These are phyloP conservation scores for Zenarchopterus dispar DNA, from an alignment of 2,797 vertebrate genomes.

Conservation along the genomic window DNA sequence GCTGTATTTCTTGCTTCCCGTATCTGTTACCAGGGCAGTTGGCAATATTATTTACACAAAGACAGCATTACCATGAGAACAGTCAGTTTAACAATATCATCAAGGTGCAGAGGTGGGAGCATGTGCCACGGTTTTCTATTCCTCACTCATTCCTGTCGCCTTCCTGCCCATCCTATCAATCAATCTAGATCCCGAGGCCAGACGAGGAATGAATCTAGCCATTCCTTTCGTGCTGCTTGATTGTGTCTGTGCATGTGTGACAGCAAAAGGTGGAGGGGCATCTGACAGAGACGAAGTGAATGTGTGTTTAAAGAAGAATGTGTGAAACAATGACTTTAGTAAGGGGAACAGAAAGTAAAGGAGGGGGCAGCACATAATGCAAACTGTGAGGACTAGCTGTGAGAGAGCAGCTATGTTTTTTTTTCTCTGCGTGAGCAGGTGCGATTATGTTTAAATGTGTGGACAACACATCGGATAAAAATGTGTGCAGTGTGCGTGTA, in stretches of 20 bases:
- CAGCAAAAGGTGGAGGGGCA: slow-evolving; percentile 1
- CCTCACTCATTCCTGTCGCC: slow-evolving; percentile 61
- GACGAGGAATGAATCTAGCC: slow-evolving; percentile 67
- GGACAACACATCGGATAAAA: slow-evolving; percentile 10
- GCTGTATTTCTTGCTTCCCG: slow-evolving; percentile 5
- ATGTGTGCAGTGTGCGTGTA: slow-evolving; percentile 1
- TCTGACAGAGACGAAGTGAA: slow-evolving; percentile 41
- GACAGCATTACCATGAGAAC: slow-evolving; percentile 53
- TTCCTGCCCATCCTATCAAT: slow-evolving; percentile 65
- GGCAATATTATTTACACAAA: slow-evolving; percentile 44
- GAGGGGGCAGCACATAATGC: slow-evolving; percentile 18
- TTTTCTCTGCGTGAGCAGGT: slow-evolving; percentile 5
- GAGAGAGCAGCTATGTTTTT: not conserved
- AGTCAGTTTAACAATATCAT: slow-evolving; percentile 65
- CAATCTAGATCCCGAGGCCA: slow-evolving; percentile 64
- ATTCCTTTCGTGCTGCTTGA: slow-evolving; percentile 50
- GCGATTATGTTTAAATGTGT: slow-evolving; percentile 11
- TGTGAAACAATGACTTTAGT: slow-evolving; percentile 35
- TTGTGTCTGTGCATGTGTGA: slow-evolving; percentile 22
- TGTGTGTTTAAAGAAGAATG: slow-evolving; percentile 56
- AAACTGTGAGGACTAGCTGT: slow-evolving; percentile 19
- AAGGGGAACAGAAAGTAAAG: slow-evolving; percentile 21
- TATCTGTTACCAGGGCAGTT: slow-evolving; percentile 26
- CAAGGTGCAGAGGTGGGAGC: slow-evolving; percentile 43
- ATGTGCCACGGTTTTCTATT: slow-evolving; percentile 63